phyloP scores from a whole-genome alignment of 92 coral and sea anemone species.

The Actinostola sp. region DNA sequence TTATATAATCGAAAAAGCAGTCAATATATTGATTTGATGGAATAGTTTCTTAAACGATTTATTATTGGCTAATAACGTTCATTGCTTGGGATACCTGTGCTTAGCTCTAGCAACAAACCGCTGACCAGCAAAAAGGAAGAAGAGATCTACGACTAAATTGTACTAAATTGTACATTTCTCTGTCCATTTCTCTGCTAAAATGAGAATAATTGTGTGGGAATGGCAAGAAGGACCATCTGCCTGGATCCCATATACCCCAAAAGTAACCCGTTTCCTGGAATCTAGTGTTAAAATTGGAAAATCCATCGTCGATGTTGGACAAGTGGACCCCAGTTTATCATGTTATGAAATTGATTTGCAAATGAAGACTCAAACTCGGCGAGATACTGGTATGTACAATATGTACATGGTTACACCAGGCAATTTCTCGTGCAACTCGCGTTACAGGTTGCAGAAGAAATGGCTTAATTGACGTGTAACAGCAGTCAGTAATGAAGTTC shows the following conservation, averaged over 20 bases:
- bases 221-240: slow-evolving; percentile 61
- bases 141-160: too few relatives aligned
- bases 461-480: too few relatives aligned
- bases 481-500: too few relatives aligned
- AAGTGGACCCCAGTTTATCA: slow-evolving; percentile 22
- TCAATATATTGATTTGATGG: neutral
- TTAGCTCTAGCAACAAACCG: neutral
- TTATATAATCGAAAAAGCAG: too few relatives aligned
- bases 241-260: slow-evolving; percentile 75
- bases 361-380: slow-evolving; percentile 52
- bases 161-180: too few relatives aligned
- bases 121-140: too few relatives aligned
- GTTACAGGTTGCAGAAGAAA: too few relatives aligned
- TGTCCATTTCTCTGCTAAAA: too few relatives aligned
- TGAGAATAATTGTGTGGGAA: slow-evolving; percentile 77
- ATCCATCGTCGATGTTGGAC: slow-evolving; percentile 54
- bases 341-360: slow-evolving; percentile 68
- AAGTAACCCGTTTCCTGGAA: slow-evolving; percentile 57
- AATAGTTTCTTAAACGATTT: neutral
- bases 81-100: slow-evolving; percentile 13
- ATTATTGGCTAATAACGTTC: slow-evolving; percentile 22
- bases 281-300: slow-evolving; percentile 8
- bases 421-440: neutral
- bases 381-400: slow-evolving; percentile 75
- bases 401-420: neutral